Percentiles rank a stretch among this genome's conserved stretches.
phyloP scores from a whole-genome alignment of 2,797 vertebrate species.

The Pangasius djambal region DNA sequence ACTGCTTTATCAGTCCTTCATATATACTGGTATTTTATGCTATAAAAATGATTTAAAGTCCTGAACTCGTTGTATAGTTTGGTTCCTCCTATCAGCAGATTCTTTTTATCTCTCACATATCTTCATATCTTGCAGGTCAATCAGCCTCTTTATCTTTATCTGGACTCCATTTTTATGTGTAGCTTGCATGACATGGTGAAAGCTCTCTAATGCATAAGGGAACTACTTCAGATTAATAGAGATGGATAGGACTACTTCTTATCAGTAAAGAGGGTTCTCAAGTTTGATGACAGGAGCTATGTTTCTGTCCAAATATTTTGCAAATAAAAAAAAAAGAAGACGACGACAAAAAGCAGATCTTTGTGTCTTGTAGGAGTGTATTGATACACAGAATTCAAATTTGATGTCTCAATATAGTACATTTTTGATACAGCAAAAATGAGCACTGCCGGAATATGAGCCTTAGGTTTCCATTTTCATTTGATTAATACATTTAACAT shows the following conservation, averaged over 20 bases:
- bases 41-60: slow-evolving; percentile 55
- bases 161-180: slow-evolving; percentile 33
- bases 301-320: slow-evolving; percentile 15
- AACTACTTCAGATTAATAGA: slow-evolving; percentile 20
- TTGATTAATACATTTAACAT: not conserved
- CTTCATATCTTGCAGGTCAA: slow-evolving; percentile 42
- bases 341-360: not conserved
- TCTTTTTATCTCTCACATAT: slow-evolving; percentile 46
- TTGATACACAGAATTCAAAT: not conserved
- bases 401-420: not conserved
- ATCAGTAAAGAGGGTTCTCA: not conserved
- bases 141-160: slow-evolving; percentile 39
- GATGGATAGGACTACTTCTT: slow-evolving; percentile 14
- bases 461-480: not conserved
- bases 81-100: slow-evolving; percentile 41
- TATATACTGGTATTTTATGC: slow-evolving; percentile 53
- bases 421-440: not conserved
- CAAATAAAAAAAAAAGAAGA: not conserved
- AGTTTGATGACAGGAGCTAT: not conserved
- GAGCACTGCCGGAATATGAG: not conserved
- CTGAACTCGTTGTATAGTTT: slow-evolving; percentile 47
- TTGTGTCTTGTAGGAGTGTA: not conserved
- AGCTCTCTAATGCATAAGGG: slow-evolving; percentile 17
- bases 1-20: slow-evolving; percentile 43
- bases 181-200: slow-evolving; percentile 22